These are phyloP conservation scores for Colistium nudipinnis DNA, from an alignment of 2,113 vertebrate genomes.

Conservation along the genomic window DNA sequence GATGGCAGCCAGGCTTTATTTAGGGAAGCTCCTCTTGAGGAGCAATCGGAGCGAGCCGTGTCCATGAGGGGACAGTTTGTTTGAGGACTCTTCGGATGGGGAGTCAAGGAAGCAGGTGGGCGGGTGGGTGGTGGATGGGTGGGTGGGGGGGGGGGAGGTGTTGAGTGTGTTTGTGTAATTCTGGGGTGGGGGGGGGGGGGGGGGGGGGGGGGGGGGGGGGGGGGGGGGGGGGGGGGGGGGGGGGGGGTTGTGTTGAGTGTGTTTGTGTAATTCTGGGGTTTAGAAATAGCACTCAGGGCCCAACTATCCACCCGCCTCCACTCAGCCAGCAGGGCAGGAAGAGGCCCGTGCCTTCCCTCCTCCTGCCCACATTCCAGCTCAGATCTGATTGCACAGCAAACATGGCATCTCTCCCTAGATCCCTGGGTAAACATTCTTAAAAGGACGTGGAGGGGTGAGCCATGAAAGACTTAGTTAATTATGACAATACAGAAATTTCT, in stretches of 20 bases:
- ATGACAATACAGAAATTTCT: conserved; percentile 52
- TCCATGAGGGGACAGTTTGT: conserved; percentile 62
- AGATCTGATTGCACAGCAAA: conserved; percentile 82
- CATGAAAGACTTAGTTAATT: conserved; percentile 72
- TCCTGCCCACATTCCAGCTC: conserved; percentile 67
- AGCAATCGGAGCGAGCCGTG: conserved; percentile 43
- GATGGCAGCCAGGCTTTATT: conserved; percentile 62
- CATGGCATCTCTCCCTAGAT: conserved; percentile 68
- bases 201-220: too few species aligned
- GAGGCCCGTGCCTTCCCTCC: conserved; percentile 51
- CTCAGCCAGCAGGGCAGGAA: conserved; percentile 49
- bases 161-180: conserved; percentile 1
- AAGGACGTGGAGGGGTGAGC: conserved; percentile 54
- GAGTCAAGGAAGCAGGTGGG: conserved; percentile 67
- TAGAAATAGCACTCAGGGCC: conserved; percentile 73
- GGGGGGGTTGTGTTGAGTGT: conserved; percentile 2
- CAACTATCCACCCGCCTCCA: conserved; percentile 40
- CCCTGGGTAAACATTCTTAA: conserved; percentile 70
- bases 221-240: too few species aligned
- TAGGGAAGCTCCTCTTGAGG: conserved; percentile 51
- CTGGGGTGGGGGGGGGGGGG: neutral
- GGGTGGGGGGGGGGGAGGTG: too few species aligned
- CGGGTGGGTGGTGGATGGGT: conserved; percentile 14
- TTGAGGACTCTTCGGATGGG: conserved; percentile 56
- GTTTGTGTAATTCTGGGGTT: conserved; percentile 36